These are phyloP conservation scores for Ommatoiulus sabulosus DNA, from an alignment of 2,888 invertebrate genomes.

Conservation along the genomic window DNA sequence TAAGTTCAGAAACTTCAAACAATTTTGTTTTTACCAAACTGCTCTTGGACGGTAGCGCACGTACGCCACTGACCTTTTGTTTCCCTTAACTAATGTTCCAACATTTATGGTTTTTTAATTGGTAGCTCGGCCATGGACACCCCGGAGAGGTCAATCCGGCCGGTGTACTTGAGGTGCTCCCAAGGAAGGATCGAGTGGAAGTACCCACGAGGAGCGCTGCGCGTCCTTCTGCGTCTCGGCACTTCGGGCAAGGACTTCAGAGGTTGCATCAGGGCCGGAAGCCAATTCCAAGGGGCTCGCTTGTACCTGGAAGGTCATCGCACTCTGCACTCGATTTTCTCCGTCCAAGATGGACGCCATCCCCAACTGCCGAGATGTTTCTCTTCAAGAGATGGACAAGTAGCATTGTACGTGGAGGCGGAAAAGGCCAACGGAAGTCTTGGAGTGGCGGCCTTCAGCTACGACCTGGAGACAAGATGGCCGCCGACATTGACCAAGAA, in stretches of 20 bases:
- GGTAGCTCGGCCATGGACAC: constrained; percentile 7
- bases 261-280: constrained; percentile 74
- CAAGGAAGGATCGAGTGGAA: constrained; percentile 80
- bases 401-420: constrained; percentile 77
- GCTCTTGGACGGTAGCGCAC: background rate
- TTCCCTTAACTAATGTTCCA: background rate
- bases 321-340: constrained; percentile 73
- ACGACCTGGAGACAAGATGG: constrained; percentile 75
- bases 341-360: constrained; percentile 71
- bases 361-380: constrained; percentile 70
- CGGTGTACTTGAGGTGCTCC: constrained; percentile 81
- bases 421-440: constrained; percentile 58
- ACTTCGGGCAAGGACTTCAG: constrained; percentile 66
- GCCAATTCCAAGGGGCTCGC: constrained; percentile 68
- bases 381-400: constrained; percentile 75
- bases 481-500: background rate
- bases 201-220: constrained; percentile 80
- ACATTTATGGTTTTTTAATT: constrained; percentile 10
- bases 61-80: background rate
- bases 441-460: constrained; percentile 74
- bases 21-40: too few species aligned
- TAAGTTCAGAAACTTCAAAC: too few species aligned
- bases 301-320: constrained; percentile 77
- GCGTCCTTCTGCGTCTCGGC: constrained; percentile 75
- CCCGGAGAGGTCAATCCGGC: constrained; percentile 70